Conservation (phyloP, 2,888 invertebrate genomes). For the Sarcophaga variegata region DNA sequence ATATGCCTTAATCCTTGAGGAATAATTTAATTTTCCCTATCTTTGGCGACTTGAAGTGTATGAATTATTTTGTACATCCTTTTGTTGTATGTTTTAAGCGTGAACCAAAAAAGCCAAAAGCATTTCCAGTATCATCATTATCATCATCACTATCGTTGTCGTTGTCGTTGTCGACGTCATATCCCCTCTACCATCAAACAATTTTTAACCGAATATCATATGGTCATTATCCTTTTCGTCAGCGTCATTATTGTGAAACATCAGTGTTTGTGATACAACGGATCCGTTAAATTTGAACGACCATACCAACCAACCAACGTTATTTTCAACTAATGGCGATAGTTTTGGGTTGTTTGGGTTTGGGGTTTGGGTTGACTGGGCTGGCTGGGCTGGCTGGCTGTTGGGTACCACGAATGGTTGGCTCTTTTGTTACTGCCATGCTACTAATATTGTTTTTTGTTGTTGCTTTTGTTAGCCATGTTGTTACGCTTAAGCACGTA, state of each 20-base stretch:
- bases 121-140: constrained; percentile 35
- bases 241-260: constrained; percentile 37
- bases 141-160: constrained; percentile 3
- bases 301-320: constrained; percentile 12
- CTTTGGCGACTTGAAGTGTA: neutral
- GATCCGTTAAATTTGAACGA: constrained; percentile 64
- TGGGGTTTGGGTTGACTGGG: neutral
- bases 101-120: constrained; percentile 60
- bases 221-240: constrained; percentile 35
- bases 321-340: constrained; percentile 37
- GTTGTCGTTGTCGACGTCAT: constrained; percentile 21
- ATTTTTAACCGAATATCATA: neutral
- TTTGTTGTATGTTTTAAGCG: constrained; percentile 18
- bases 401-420: neutral
- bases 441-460: constrained; percentile 40
- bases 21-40: neutral
- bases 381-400: constrained; percentile 27
- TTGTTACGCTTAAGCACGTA: constrained; percentile 68
- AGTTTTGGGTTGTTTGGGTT: constrained; percentile 24
- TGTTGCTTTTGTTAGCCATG: constrained; percentile 29
- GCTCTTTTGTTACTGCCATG: constrained; percentile 41
- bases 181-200: fast-evolving
- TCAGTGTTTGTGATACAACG: constrained; percentile 39
- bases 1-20: no score
- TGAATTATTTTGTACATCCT: constrained; percentile 14